A percentile compares a stretch with the other conserved stretches of the same genome.
Evolutionary conservation across 2,888 invertebrate genomes (phyloP).

Genomic region (Muscina levida): DNA sequence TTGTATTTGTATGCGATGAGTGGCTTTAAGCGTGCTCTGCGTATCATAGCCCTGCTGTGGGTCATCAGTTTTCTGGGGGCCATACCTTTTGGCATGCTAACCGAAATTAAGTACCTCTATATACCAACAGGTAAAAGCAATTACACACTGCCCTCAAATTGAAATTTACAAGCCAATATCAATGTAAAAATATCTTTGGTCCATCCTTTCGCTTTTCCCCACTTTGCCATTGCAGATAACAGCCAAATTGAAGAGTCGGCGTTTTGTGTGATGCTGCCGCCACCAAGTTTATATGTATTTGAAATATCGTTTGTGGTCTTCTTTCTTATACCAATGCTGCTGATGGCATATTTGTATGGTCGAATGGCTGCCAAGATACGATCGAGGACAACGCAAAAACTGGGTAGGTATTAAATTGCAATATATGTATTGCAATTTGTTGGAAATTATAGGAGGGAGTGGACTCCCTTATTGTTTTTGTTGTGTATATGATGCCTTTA

Average conservation of each 20-base stretch:
- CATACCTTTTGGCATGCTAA: conserved; percentile 88
- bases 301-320: conserved; percentile 91
- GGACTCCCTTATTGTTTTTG: conserved; percentile 2
- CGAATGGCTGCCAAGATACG: conserved; percentile 88
- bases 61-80: conserved; percentile 87
- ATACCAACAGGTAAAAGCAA: conserved; percentile 84
- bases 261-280: conserved; percentile 87
- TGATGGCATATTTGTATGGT: conserved; percentile 89
- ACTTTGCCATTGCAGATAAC: conserved; percentile 78
- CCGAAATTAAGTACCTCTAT: conserved; percentile 86
- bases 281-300: conserved; percentile 85
- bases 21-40: conserved; percentile 88
- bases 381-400: conserved; percentile 81
- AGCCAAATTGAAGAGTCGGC: conserved; percentile 86
- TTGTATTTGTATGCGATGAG: conserved; percentile 91
- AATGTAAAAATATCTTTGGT: too few relatives aligned
- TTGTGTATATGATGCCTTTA: neutral
- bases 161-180: neutral
- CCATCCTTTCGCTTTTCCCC: neutral
- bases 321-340: conserved; percentile 87
- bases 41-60: conserved; percentile 90
- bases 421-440: too few relatives aligned
- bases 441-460: neutral
- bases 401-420: conserved; percentile 75
- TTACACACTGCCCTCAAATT: neutral